Base-by-base conservation (phyloP, 1,140 invertebrate genomes). In the Solenopsis fugax region DNA sequence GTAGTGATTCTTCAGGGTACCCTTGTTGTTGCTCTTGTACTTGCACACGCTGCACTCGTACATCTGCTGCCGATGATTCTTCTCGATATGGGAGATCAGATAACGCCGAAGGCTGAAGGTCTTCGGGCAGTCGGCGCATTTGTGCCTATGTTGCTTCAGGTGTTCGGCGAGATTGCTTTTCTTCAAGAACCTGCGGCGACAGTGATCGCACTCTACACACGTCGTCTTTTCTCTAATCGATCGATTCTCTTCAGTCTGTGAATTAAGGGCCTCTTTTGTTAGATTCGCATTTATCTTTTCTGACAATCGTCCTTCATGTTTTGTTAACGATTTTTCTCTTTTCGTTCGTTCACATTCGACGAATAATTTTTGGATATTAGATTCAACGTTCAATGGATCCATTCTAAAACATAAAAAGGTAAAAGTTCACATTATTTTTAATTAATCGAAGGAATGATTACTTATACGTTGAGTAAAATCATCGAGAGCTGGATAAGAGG, bases 1-100 rank as follows among this genome's bases (percentile, higher is more conserved):
- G 21, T 96, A 95, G 89, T 97, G 96, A 24, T 96, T 96, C 67
- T 96, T 95, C 4, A 97, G 91, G 50, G 96, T 96, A 10, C 90
- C 88, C 16, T 92, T 92, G 65, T 92, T 93, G 48, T 95, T 95
- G 56, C 95, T 96, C 89, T 96, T 95, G 88, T 95, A 95, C 10
- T 93, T 88, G 88, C 93, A 93, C 12, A 92, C 89, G 56, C 86
- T 91, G 76, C 92, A 93, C 21, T 91, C 78, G 78, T 90, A 90
- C 16, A 89, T 58, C 9, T 90, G 91, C 0, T 75, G 84, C 0
- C 76, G 67, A 56, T 92, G 93, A 34, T 84, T 88, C 50, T 80
- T 94, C 48, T 96, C 95, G 4, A 96, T 96, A 71, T 94, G 93
- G 0, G 85, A 62, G 21, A 72, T 50, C 21, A 94, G 65, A 65